Evolutionary conservation across 1,140 invertebrate species (phyloP).

Genomic region (Scaptomyza graminum): DNA sequence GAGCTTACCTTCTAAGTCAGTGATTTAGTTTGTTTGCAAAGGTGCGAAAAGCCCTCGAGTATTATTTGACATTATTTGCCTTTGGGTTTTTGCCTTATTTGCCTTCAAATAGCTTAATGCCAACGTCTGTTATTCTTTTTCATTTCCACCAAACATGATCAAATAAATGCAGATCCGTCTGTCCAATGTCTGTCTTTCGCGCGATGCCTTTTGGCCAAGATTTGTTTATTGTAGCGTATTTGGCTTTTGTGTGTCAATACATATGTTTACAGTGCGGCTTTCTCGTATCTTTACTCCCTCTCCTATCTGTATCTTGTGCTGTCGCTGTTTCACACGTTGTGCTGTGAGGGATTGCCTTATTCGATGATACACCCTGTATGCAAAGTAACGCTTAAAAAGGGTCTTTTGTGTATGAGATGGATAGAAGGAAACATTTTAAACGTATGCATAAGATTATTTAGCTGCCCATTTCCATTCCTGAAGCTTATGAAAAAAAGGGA

Average conservation of each 20-base stretch:
- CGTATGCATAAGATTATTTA: no score
- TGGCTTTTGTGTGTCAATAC: constrained; percentile 49
- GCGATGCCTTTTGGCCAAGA: constrained; percentile 25
- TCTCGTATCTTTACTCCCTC: constrained; percentile 1
- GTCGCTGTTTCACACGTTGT: constrained; percentile 28
- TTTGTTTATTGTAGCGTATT: constrained; percentile 71
- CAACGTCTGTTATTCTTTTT: constrained; percentile 21
- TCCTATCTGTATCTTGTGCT: constrained; percentile 34
- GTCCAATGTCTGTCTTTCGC: neutral
- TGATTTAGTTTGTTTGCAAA: constrained; percentile 10
- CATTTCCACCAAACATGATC: constrained; percentile 39
- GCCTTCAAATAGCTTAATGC: constrained; percentile 33
- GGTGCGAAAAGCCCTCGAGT: neutral
- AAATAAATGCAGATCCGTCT: constrained; percentile 34
- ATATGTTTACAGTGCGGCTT: constrained; percentile 17
- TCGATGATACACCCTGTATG: constrained; percentile 4
- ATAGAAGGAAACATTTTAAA: no score
- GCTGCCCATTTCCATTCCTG: no score
- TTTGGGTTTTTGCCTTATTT: constrained; percentile 29
- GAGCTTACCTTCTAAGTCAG: constrained; percentile 18
- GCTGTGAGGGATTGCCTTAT: constrained; percentile 53
- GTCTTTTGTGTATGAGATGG: no score
- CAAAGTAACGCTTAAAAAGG: neutral
- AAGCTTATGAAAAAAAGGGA: no score
- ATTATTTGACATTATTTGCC: constrained; percentile 26